Evolutionary conservation across 1,140 invertebrate species (phyloP).

Genomic region (Drosophila athabasca): DNA sequence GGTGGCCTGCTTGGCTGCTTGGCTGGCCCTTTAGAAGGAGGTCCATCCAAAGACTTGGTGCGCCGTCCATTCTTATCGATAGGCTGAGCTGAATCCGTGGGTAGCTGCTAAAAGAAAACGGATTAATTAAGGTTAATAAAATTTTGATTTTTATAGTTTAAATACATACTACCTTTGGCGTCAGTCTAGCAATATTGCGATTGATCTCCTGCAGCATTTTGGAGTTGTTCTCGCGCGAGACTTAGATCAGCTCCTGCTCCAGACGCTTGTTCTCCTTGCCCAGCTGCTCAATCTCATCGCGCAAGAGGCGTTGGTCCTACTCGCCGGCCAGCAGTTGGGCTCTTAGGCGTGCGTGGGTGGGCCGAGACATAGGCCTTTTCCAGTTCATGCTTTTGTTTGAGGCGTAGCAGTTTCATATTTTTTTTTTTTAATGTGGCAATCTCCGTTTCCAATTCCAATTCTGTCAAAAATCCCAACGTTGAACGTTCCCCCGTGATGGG

Average conservation of each 20-base stretch:
- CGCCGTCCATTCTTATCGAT: slow-evolving; percentile 60
- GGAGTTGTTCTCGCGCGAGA: slow-evolving; percentile 86
- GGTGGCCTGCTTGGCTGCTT: slow-evolving; percentile 22
- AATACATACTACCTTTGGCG: slow-evolving; percentile 67
- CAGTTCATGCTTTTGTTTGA: slow-evolving; percentile 86
- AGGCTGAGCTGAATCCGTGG: slow-evolving; percentile 12
- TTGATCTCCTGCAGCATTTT: slow-evolving; percentile 90
- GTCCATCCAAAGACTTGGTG: slow-evolving; percentile 49
- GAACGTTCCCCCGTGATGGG: no score
- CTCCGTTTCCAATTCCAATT: slow-evolving; percentile 88
- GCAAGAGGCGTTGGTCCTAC: slow-evolving; percentile 89
- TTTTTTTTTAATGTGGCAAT: slow-evolving; percentile 88
- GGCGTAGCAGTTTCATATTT: slow-evolving; percentile 85
- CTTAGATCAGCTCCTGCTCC: slow-evolving; percentile 85
- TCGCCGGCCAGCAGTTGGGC: slow-evolving; percentile 91
- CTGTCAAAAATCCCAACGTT: no score
- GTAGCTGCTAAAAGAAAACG: slow-evolving; percentile 15
- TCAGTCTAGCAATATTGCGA: slow-evolving; percentile 86
- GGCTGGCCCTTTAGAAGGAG: slow-evolving; percentile 1
- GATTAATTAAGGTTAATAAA: neutral
- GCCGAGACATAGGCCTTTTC: slow-evolving; percentile 87
- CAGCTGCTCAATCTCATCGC: slow-evolving; percentile 89
- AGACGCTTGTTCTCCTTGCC: slow-evolving; percentile 87
- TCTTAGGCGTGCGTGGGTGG: slow-evolving; percentile 89
- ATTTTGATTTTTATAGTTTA: neutral